phyloP scores from a whole-genome alignment of 2,888 invertebrate genomes.

The Eristalinus sepulchralis region DNA sequence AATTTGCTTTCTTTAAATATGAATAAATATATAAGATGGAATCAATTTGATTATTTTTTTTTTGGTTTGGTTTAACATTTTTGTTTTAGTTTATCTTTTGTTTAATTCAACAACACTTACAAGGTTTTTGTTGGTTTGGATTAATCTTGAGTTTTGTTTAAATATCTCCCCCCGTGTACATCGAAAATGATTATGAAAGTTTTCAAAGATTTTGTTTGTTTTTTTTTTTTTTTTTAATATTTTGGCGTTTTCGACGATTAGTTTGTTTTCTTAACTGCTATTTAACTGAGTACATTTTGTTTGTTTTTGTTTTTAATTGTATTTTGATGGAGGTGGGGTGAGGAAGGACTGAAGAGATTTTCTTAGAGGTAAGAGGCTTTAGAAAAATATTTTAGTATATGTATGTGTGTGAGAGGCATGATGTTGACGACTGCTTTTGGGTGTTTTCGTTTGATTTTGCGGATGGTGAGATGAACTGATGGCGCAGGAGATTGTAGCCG shows the following conservation, averaged over 20 bases:
- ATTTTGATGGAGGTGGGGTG: not conserved
- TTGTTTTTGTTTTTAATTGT: not conserved
- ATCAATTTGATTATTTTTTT: slow-evolving; percentile 18
- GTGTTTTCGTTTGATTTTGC: too few relatives aligned
- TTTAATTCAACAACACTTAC: slow-evolving; percentile 46
- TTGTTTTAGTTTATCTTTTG: not conserved
- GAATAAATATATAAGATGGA: slow-evolving; percentile 18
- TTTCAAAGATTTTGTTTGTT: not conserved
- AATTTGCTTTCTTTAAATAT: not conserved
- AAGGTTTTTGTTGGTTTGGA: not conserved
- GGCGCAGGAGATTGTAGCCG: too few relatives aligned
- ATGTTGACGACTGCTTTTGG: too few relatives aligned
- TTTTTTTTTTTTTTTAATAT: not conserved
- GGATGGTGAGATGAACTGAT: too few relatives aligned
- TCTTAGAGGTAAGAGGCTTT: not conserved
- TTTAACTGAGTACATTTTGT: not conserved
- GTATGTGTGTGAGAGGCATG: too few relatives aligned
- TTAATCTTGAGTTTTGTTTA: not conserved
- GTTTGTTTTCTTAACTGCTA: not conserved
- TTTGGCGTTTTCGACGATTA: not conserved
- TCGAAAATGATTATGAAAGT: slow-evolving; percentile 24
- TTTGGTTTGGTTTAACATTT: not conserved
- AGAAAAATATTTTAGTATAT: not conserved
- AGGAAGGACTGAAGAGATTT: not conserved
- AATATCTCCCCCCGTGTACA: not conserved